Percentiles rank a stretch among this genome's conserved stretches.
These are phyloP conservation scores for Rhegmatorhina hoffmannsi DNA, from an alignment of 2,113 vertebrate species.

Conservation along the genomic window DNA sequence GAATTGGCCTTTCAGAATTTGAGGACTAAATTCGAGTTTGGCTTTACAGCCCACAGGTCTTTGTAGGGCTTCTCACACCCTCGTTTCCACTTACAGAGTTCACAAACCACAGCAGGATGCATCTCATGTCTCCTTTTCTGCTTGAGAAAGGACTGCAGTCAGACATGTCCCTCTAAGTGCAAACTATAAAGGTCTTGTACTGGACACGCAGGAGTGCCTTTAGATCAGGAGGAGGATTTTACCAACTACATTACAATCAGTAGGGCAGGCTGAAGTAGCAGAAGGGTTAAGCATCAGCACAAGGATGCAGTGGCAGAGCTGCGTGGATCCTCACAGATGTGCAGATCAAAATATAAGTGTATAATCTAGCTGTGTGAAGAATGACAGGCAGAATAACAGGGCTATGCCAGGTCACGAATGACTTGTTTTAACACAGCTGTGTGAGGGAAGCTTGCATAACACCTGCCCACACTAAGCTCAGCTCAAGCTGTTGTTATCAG, in stretches of 20 bases:
- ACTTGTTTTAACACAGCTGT: slow-evolving; percentile 57
- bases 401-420: slow-evolving; percentile 37
- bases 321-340: background rate
- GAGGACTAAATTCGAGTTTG: background rate
- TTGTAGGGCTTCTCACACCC: accelerated
- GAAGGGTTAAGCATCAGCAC: background rate
- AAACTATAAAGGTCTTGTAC: background rate
- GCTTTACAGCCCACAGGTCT: background rate
- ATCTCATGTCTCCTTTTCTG: background rate
- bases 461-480: slow-evolving; percentile 58
- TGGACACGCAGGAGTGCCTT: accelerated
- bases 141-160: background rate
- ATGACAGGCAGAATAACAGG: slow-evolving; percentile 2
- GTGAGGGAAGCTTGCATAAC: slow-evolving; percentile 70
- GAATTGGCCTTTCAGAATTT: background rate
- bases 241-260: background rate
- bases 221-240: background rate
- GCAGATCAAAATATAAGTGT: background rate
- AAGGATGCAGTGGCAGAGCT: background rate
- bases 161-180: background rate
- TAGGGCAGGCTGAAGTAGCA: background rate
- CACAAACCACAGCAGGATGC: background rate
- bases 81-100: background rate
- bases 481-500: slow-evolving; percentile 60
- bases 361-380: background rate